Evolutionary conservation across 2,888 invertebrate genomes (phyloP), one percentile per base, ranked within the genome.

Genomic region (Atethmia centrago): DNA sequence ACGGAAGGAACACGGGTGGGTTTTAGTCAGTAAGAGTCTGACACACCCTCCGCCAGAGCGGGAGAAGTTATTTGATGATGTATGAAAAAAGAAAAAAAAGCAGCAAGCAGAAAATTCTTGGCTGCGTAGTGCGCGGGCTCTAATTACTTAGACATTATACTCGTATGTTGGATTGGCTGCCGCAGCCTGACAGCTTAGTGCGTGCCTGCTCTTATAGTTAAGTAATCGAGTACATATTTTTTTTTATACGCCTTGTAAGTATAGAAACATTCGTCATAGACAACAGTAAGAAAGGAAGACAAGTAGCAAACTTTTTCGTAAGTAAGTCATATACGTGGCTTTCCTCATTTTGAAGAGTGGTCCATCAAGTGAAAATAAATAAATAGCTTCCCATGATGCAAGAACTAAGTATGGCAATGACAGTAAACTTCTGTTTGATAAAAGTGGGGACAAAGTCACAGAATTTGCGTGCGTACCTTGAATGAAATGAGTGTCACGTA

Each of bases 381-480:
- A 28, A 47, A 63, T 47, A 25, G 65, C 25, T 65, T 53, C 12
- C 42, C 36, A 21, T 63, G 12, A 21, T 21, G 21, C 14, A 53
- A 21, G 19, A 65, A 45, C 16, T 42, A n/a, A n/a, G n/a, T n/a
- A 21, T 36, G 14, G 8, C 28, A 28, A 49, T 16, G 25, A 16
- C 28, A 31, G 36, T 55, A 62, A 72, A 28, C n/a, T 21, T 62
- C 28, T n/a, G 36, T 47, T 40, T 47, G 19, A 53, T 28, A 45
- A 71, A 19, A 49, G 59, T 14, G 1, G 14, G 3, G 21, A 16
- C 3, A 42, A 59, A 28, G n/a, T 65, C 36, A 36, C n/a, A 59
- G 19, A 28, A 58, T n/a, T 51, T 40, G 28, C 36, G 51, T 45
- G 51, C 0, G n/a, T n/a, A 73, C 36, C 40, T 73, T 73, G n/a